These are phyloP conservation scores for Chromis chromis DNA, from an alignment of 2,797 vertebrate species.

Conservation along the genomic window DNA sequence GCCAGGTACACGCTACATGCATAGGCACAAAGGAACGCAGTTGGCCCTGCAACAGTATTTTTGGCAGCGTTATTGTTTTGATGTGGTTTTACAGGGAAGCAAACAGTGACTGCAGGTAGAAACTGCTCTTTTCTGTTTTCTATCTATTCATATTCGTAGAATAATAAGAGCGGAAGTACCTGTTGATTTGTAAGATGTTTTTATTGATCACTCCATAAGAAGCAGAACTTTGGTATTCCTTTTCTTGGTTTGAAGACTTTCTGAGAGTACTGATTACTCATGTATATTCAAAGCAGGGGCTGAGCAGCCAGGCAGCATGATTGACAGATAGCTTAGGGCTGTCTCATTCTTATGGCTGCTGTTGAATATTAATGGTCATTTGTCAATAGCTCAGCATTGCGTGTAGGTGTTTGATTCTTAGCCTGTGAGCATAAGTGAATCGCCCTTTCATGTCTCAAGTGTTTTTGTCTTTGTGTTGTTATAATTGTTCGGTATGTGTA, in stretches of 20 bases:
- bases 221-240: constrained; percentile 8
- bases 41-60: neutral
- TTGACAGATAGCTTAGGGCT: constrained; percentile 48
- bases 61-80: neutral
- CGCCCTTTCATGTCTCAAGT: neutral
- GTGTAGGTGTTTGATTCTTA: constrained; percentile 22
- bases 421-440: neutral
- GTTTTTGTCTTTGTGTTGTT: neutral
- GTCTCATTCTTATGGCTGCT: constrained; percentile 20
- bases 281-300: constrained; percentile 39
- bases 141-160: neutral
- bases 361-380: constrained; percentile 60
- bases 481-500: neutral
- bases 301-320: constrained; percentile 44
- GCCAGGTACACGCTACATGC: neutral
- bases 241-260: constrained; percentile 4
- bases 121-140: neutral
- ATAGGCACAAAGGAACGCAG: neutral
- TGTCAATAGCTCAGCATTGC: constrained; percentile 35
- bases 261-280: constrained; percentile 15
- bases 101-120: neutral
- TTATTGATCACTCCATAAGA: neutral
- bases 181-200: neutral
- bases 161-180: neutral
- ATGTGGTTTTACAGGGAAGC: neutral